Base-by-base conservation (phyloP, 2,888 invertebrate genomes). In the Drosophila suboccidentalis region DNA sequence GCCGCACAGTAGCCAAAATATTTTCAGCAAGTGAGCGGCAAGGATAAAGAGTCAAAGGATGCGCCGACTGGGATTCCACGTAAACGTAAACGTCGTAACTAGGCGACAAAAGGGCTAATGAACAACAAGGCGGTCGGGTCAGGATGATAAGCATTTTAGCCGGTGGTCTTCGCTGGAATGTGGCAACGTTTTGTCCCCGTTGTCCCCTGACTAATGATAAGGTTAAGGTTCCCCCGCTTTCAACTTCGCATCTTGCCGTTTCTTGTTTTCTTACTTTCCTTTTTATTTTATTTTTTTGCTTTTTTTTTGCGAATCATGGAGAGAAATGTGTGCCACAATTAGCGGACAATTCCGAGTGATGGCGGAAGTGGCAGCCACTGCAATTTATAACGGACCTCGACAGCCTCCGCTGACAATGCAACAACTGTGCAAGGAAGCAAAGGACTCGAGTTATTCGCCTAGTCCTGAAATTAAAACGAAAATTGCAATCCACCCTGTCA, bases 401-500 rank as follows among this genome's bases (percentile, higher is more conserved):
- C 71, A 71, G 71, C 58, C 51, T 19, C 34, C 57, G 51, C 64
- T 55, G 67, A 76, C 83, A 86, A 78, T 82, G 81, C 83, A 74
- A 61, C 61, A 71, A 65, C 71, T 62, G 67, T 55, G 63, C 72
- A 74, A 63, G 10, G 9, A 34, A 36, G 50, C 34, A 58, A 34
- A 36, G 50, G 44, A 58, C 44, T 57, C 43, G 43, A 32, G 50
- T 57, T 68, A 51, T 69, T 54, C 68, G 63, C 57, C 41, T 63
- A 59, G 65, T 59, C 26, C 34, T 43, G 49, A 68, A 73, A 67
- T 71, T 75, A 71, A 71, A 76, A 55, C 63, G 58, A 64, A 76
- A 77, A 75, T 70, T 85, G 86, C 86, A 76, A 87, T 82, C 87
- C 86, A 86, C 86, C 86, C 86, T 86, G 86, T 86, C 80, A 86